phyloP scores from a whole-genome alignment of 2,113 vertebrate genomes.

The Cochlearius cochlearius region DNA sequence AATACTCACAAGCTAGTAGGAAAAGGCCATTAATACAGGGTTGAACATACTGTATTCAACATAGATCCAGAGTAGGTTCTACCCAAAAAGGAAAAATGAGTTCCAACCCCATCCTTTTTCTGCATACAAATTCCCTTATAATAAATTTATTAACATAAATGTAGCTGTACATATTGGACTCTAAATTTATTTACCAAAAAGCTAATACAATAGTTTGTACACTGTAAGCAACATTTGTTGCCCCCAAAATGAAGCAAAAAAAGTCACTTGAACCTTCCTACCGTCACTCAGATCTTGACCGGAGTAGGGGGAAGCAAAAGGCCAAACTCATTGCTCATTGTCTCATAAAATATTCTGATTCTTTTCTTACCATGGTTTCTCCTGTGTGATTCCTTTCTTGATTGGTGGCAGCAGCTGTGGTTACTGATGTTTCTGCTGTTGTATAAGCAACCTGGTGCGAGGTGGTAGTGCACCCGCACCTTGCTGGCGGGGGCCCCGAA shows the following conservation, averaged over 20 bases:
- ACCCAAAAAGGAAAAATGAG: background rate
- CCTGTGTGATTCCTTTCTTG: background rate
- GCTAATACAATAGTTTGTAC: background rate
- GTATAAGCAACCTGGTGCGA: background rate
- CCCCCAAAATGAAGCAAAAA: background rate
- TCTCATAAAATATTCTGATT: background rate
- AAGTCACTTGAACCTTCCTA: background rate
- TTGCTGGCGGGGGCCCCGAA: background rate
- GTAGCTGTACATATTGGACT: background rate
- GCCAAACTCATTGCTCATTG: background rate
- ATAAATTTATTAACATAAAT: background rate
- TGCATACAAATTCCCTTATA: background rate
- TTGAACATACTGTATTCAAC: background rate
- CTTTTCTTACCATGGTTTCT: background rate
- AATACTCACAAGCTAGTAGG: background rate
- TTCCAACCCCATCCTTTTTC: background rate
- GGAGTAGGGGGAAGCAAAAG: background rate
- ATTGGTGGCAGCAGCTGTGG: constrained; percentile 12
- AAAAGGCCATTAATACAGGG: background rate
- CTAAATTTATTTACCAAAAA: background rate
- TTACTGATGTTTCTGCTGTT: constrained; percentile 37
- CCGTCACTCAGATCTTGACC: background rate
- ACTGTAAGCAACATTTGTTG: background rate
- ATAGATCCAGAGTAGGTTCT: background rate
- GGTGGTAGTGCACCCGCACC: background rate